Base-by-base conservation (phyloP, 2,888 invertebrate genomes). In the Hipparchia semele region DNA sequence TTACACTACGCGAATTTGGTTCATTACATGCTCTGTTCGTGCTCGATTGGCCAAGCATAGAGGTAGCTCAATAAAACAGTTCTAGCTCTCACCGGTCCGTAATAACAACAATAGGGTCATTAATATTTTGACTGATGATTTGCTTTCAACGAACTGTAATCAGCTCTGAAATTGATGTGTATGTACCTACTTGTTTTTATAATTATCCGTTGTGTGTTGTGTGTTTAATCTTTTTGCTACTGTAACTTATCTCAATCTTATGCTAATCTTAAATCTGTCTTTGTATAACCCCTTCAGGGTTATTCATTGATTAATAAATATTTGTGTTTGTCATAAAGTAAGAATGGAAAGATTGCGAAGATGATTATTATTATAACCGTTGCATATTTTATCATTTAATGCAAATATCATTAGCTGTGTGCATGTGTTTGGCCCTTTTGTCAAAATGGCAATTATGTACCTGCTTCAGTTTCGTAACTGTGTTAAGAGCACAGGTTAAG, bases 141-240 rank as follows among this genome's bases (percentile, higher is more conserved):
- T 10, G 5, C 71, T 65, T 56, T 65, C 51, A 66, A 59, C n/a
- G 23, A 39, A 10, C 6, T 59, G 51, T 7, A 0, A 10, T 65
- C 64, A 64, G 10, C n/a, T 71, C 51, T 60, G 8, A 13, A 13
- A 62, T 62, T 54, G 13, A 59, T 33, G 13, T 65, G 8, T 9
- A 33, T 6, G 5, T 13, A 33, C 4, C 33, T 8, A 7, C 6
- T 3, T 45, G n/a, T 9, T 49, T 10, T 12, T 12, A 46, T 13
- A 12, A 13, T 13, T 46, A 51, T 8, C 13, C 51, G 13, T 65
- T 64, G 51, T 64, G 64, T 51, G 51, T 64, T 64, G 64, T 64
- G 64, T 64, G 64, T 23, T 10, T 45, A 49, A 23, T 62, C 9
- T 49, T 53, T 10, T 53, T 53, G 65, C 65, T 65, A 65, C 33